These are phyloP conservation scores for Xiphorhynchus elegans DNA, from an alignment of 2,113 vertebrate species.

Conservation along the genomic window DNA sequence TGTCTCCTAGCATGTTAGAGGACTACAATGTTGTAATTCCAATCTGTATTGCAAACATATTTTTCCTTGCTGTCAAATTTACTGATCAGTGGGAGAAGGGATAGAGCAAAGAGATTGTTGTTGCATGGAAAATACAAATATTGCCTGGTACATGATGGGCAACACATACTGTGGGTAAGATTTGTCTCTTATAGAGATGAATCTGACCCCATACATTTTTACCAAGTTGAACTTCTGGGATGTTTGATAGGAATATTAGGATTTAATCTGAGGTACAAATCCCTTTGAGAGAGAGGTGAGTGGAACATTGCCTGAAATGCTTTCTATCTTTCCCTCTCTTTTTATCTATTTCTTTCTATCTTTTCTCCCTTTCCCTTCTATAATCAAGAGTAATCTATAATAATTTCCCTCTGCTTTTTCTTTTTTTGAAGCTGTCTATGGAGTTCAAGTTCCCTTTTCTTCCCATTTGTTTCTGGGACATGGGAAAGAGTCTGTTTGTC, in stretches of 20 bases:
- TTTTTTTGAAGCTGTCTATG: background rate
- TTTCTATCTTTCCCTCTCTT: background rate
- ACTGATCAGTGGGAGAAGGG: background rate
- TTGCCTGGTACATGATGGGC: background rate
- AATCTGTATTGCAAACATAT: background rate
- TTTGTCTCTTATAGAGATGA: background rate
- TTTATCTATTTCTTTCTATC: background rate
- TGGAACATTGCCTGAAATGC: background rate
- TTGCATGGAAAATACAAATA: background rate
- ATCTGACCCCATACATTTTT: background rate
- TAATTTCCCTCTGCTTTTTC: background rate
- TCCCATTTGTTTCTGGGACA: background rate
- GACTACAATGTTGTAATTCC: background rate
- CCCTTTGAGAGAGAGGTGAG: background rate
- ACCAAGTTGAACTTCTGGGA: background rate
- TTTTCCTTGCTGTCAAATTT: background rate
- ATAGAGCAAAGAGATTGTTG: background rate
- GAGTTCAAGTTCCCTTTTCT: background rate
- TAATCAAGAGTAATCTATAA: background rate
- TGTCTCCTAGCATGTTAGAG: accelerated
- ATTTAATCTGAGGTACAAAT: background rate
- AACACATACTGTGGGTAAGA: background rate
- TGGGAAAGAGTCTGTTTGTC: background rate
- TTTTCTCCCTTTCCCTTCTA: background rate
- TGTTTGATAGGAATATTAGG: background rate